Base-by-base conservation (phyloP, 2,888 invertebrate species). In the Trachelus troglodyta region DNA sequence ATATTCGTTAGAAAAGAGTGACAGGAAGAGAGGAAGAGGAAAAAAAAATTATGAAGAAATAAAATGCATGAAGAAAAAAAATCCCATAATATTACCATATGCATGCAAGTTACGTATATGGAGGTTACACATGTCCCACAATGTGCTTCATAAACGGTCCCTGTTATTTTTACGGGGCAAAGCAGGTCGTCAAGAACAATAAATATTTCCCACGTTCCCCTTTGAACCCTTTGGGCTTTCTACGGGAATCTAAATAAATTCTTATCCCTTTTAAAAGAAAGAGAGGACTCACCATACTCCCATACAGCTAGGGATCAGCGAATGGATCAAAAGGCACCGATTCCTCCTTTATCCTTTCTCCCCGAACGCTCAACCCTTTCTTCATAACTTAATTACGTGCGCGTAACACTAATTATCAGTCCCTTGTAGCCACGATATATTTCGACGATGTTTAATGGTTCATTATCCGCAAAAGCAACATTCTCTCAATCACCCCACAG, bases 171-270 rank as follows among this genome's bases (percentile, higher is more conserved):
- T 56, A 56, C 56, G 23, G 56, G 56, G 56, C 56, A 23, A 56
- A 56, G 56, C 69, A 31, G 74, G 30, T 71, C 77, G 77, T 75
- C 33, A 77, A 56, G 40, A 77, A 75, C 77, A 77, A 77, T 75
- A 77, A 77, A 77, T 77, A 77, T 69, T 77, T 71, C 77, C 77
- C 77, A 77, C 74, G 23, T 31, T 71, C 71, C 33, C 34, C 71
- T 31, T 34, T 71, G 33, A 33, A 31, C 33, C 71, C 71, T 71
- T 71, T 71, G 71, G 12, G 33, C 71, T 71, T 71, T 31, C 71
- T 31, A 12, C 71, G 31, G 71, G 71, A 71, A 71, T 71, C 71
- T 9, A 71, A 71, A 71, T 71, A 71, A 71, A 71, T 71, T 34
- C 23, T 2, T 12, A 34, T 33, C 71, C 33, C 71, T 71, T 69